A percentile compares a stretch with the other conserved stretches of the same genome.
phyloP scores from a whole-genome alignment of 2,888 invertebrate species.

The Acrocyrtus sp. region DNA sequence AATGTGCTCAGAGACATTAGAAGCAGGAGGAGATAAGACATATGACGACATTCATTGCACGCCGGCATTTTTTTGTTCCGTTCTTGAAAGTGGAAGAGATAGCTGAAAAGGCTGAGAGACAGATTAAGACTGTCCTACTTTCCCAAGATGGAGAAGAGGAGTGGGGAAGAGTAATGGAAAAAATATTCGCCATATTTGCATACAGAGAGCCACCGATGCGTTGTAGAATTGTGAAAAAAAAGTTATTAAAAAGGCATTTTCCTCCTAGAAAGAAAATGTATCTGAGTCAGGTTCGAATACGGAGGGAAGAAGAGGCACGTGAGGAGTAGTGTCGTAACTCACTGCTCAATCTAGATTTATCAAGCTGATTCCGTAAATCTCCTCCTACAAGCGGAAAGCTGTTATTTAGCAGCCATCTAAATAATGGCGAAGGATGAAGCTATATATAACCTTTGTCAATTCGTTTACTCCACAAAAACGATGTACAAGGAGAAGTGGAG shows the following conservation, averaged over 20 bases:
- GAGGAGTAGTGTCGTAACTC: conserved; percentile 15
- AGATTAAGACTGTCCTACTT: too few species aligned
- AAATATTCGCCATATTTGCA: too few species aligned
- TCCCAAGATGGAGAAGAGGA: too few species aligned
- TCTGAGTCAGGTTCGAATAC: too few species aligned
- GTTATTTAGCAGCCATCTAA: conserved; percentile 23
- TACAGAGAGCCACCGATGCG: too few species aligned
- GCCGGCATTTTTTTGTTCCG: too few species aligned
- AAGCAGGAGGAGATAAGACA: conserved; percentile 17
- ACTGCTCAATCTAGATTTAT: conserved; percentile 47
- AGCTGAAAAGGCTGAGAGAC: too few species aligned
- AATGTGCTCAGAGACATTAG: conserved; percentile 35
- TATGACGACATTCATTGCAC: conserved; percentile 14
- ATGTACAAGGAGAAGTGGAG: too few species aligned
- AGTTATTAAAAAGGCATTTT: not conserved
- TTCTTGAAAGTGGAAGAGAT: too few species aligned
- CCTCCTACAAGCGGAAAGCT: conserved; percentile 2
- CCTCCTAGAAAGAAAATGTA: too few species aligned
- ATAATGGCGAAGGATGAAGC: not conserved
- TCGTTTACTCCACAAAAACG: too few species aligned
- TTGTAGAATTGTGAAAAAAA: not conserved
- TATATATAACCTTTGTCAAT: not conserved
- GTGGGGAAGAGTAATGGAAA: too few species aligned
- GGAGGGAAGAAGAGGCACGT: not conserved
- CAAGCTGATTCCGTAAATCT: conserved; percentile 21